phyloP scores from a whole-genome alignment of 2,797 vertebrate genomes.

The Bovichtus variegatus region DNA sequence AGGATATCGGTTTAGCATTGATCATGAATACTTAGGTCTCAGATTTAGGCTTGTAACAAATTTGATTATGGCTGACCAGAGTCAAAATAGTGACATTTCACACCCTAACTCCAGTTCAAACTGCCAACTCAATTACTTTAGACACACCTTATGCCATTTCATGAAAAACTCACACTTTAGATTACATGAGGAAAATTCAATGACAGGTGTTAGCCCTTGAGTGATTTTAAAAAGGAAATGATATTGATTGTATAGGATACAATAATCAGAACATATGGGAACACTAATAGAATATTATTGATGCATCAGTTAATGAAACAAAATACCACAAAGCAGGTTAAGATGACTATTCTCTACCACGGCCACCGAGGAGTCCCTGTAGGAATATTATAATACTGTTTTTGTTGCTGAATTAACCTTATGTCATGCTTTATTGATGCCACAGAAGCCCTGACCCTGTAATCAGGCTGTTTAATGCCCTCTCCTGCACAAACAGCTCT shows the following conservation, averaged over 20 bases:
- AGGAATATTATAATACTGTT: not conserved
- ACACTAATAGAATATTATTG: not conserved
- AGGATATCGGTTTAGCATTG: not conserved
- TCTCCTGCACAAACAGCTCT: slow-evolving; percentile 23
- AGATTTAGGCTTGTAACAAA: not conserved
- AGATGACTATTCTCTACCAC: not conserved
- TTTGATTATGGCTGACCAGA: slow-evolving; percentile 10
- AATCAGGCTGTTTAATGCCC: slow-evolving; percentile 36
- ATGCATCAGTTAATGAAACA: not conserved
- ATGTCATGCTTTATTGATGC: slow-evolving; percentile 25
- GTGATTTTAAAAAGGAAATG: slow-evolving; percentile 8
- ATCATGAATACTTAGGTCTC: not conserved
- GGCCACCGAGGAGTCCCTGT: not conserved
- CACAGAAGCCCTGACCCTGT: slow-evolving; percentile 7
- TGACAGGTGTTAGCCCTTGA: slow-evolving; percentile 30
- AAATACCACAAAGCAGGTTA: not conserved
- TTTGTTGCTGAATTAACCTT: slow-evolving; percentile 13
- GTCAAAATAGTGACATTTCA: not conserved
- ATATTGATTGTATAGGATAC: not conserved
- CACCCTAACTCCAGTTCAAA: slow-evolving; percentile 4
- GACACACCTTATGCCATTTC: not conserved
- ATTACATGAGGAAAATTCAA: slow-evolving; percentile 29
- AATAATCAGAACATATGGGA: not conserved
- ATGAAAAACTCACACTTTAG: not conserved
- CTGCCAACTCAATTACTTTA: not conserved